phyloP scores from a whole-genome alignment of 2,888 invertebrate genomes.

The Rambutsinella grinnellia region DNA sequence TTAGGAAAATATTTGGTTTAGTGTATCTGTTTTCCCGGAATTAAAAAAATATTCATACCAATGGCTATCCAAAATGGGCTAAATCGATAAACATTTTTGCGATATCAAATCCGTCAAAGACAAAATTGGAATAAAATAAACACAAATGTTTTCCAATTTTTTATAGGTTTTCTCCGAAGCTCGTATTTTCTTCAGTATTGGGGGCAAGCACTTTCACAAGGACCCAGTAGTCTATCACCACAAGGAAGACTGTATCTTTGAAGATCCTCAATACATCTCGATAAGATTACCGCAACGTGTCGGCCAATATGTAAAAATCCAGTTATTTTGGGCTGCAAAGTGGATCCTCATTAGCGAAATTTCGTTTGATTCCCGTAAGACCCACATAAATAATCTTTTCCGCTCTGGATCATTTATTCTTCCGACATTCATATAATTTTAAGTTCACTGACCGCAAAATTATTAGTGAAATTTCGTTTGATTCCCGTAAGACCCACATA shows the following conservation, averaged over 20 bases:
- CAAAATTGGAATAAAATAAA: background rate
- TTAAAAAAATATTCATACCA: too few relatives aligned
- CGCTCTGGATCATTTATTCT: slow-evolving; percentile 3
- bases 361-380: slow-evolving; percentile 84
- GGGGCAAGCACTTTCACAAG: slow-evolving; percentile 82
- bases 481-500: slow-evolving; percentile 76
- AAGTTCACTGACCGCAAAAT: slow-evolving; percentile 45
- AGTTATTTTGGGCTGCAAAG: slow-evolving; percentile 83
- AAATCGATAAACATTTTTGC: too few relatives aligned
- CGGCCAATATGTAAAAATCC: slow-evolving; percentile 83
- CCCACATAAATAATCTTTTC: background rate
- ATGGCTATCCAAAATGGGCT: too few relatives aligned
- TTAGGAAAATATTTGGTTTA: too few relatives aligned
- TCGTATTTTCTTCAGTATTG: slow-evolving; percentile 83
- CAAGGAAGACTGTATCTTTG: slow-evolving; percentile 83
- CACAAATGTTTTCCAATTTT: background rate
- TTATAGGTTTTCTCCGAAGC: slow-evolving; percentile 82
- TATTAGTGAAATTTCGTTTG: slow-evolving; percentile 91
- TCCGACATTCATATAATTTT: slow-evolving; percentile 12
- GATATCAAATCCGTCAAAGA: too few relatives aligned
- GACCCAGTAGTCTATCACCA: slow-evolving; percentile 79
- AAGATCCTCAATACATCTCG: slow-evolving; percentile 85
- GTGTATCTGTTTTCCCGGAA: too few relatives aligned
- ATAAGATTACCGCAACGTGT: slow-evolving; percentile 86
- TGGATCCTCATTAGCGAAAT: slow-evolving; percentile 94